A percentile compares a stretch with the other conserved stretches of the same genome.
These are phyloP conservation scores for Cephus pygmeus DNA, from an alignment of 2,888 invertebrate species.

Conservation along the genomic window DNA sequence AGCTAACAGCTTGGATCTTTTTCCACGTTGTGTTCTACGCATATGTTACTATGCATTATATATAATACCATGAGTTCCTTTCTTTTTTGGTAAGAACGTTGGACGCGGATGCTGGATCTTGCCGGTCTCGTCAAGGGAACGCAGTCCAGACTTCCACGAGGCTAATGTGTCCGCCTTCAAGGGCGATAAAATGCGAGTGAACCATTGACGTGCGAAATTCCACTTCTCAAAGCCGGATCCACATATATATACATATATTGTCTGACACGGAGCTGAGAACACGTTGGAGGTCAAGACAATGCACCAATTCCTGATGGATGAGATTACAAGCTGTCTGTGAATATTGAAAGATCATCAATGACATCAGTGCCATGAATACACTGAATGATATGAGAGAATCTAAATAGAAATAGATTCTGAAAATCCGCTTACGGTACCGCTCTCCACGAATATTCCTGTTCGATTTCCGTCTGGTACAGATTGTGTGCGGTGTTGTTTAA, in stretches of 20 bases:
- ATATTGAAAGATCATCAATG: background rate
- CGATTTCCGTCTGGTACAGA: background rate
- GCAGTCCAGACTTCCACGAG: background rate
- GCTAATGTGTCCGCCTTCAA: slow-evolving; percentile 12
- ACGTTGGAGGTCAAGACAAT: background rate
- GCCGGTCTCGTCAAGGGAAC: background rate
- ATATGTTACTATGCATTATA: background rate
- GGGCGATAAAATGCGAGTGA: slow-evolving; percentile 10
- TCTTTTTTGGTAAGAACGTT: background rate
- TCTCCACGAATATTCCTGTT: background rate
- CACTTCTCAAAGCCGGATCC: background rate
- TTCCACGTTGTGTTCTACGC: background rate
- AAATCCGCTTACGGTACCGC: background rate
- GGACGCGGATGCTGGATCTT: background rate
- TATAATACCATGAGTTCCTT: background rate
- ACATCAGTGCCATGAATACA: background rate
- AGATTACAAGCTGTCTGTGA: background rate
- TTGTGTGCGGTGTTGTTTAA: background rate
- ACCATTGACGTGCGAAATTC: slow-evolving; percentile 11
- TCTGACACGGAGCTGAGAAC: background rate
- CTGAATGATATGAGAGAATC: background rate
- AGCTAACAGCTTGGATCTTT: background rate
- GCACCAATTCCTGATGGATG: background rate
- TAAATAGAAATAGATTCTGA: background rate
- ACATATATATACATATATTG: background rate